phyloP scores from a whole-genome alignment of 2,797 vertebrate species.

The Acanthornis magna region DNA sequence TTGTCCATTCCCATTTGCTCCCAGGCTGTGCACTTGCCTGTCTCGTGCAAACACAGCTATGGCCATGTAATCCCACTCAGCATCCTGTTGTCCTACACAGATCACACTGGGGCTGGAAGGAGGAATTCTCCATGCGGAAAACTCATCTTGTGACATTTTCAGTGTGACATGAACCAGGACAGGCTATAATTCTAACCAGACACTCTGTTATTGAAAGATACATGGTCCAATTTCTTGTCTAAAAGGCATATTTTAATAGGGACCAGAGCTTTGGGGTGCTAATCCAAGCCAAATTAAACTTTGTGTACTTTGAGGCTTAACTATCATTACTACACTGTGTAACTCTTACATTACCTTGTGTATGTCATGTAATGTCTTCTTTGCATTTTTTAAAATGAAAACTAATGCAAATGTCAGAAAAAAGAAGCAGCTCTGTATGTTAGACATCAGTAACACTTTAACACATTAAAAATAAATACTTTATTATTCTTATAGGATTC shows the following conservation, averaged over 20 bases:
- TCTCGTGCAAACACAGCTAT: neutral
- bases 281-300: conserved; percentile 46
- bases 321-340: neutral
- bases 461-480: neutral
- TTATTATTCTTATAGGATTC: neutral
- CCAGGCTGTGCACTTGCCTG: neutral
- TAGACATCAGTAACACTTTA: neutral
- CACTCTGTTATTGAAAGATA: conserved; percentile 1
- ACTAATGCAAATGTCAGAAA: neutral
- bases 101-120: neutral
- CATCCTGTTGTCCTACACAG: neutral
- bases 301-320: neutral
- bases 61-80: neutral
- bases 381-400: neutral
- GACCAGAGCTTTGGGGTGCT: conserved; percentile 31
- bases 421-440: neutral
- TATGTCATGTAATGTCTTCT: neutral
- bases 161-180: conserved; percentile 49
- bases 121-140: neutral
- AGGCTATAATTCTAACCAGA: conserved; percentile 46
- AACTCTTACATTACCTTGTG: conserved; percentile 5
- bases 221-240: conserved; percentile 9
- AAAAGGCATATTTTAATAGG: conserved; percentile 44
- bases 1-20: neutral
- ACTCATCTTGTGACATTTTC: conserved; percentile 39